Percentiles rank a stretch among this genome's conserved stretches.
Evolutionary conservation across 1,140 invertebrate genomes (phyloP).

Genomic region (Drosophila gunungcola): DNA sequence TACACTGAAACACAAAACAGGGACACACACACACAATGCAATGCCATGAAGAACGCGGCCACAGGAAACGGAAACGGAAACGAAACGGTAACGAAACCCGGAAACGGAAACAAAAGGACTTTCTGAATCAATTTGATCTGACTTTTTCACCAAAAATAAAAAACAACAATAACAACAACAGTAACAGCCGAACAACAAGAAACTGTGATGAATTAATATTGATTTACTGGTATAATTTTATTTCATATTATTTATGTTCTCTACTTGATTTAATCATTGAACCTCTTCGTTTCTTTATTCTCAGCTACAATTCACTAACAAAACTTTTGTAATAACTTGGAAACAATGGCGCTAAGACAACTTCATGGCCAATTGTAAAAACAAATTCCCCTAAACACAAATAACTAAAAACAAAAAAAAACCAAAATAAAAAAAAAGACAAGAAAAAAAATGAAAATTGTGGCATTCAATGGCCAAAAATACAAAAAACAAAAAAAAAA

Average conservation of each 20-base stretch:
- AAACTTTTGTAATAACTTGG: constrained; percentile 42
- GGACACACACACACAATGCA: constrained; percentile 25
- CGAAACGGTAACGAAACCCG: constrained; percentile 7
- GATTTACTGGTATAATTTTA: constrained; percentile 41
- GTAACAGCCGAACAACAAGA: constrained; percentile 69
- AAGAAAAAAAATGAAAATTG: constrained; percentile 33
- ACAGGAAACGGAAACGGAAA: constrained; percentile 27
- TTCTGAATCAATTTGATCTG: constrained; percentile 43
- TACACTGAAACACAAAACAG: constrained; percentile 7
- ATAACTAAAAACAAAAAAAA: constrained; percentile 22
- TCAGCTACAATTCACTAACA: constrained; percentile 24
- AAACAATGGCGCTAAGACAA: constrained; percentile 52
- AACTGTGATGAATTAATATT: constrained; percentile 77
- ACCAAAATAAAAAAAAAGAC: constrained; percentile 5
- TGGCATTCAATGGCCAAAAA: constrained; percentile 37
- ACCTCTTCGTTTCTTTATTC: constrained; percentile 8
- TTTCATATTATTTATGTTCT: constrained; percentile 12
- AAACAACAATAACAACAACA: constrained; percentile 26
- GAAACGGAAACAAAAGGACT: constrained; percentile 25
- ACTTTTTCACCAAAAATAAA: constrained; percentile 14
- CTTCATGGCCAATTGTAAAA: constrained; percentile 62
- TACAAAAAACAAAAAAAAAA: constrained; percentile 37
- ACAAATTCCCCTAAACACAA: constrained; percentile 30
- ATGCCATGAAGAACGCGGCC: constrained; percentile 59
- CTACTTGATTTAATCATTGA: constrained; percentile 2